Base-by-base conservation (phyloP, 92 coral and sea anemone species). In the Epizoanthus scotinus region DNA sequence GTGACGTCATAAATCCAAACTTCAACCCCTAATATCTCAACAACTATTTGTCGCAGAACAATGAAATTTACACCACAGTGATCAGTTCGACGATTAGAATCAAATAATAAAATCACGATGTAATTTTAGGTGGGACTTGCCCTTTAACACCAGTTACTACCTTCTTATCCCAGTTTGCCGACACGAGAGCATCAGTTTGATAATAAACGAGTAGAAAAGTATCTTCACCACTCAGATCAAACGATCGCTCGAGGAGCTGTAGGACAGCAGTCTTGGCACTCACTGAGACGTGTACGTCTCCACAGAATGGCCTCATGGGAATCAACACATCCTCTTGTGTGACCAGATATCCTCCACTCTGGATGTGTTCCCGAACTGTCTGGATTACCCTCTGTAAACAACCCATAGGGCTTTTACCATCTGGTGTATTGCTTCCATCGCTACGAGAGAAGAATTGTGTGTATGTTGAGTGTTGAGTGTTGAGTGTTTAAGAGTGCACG, bases 201-300 rank as follows among this genome's bases (percentile, higher is more conserved):
- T 91, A 90, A 73, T 84, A 95, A 50, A 95, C 77, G 57, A 95
- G 71, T 73, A 91, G 65, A 57, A 88, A 93, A 20, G 93, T 90
- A 74, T 95, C 98, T 42, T 95, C 98, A 20, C 98, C 98, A 34
- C 91, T 92, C 70, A 95, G 84, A 49, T 95, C 89, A 73, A 95
- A 90, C 5, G 89, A 84, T 24, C 71, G 87, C 84, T 93, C 98
- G 31, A 93, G 67, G 40, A 86, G 62, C 70, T 89, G 92, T 20
- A 95, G 90, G 14, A 95, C 98, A 47, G 78, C 86, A 44, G 94
- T 91, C 82, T 95, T 95, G 19, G 72, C 83, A 55, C 84, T 78
- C 42, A 94, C 87, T 10, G 98, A 84, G 34, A 93, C 98, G n/a
- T 68, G 52, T 21, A 88, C 91, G 82, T 93, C 95, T 6, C 94